A percentile compares a stretch with the other conserved stretches of the same genome.
Evolutionary conservation across 2,113 vertebrate species (phyloP).

Genomic region (Pelecanoides urinatrix): DNA sequence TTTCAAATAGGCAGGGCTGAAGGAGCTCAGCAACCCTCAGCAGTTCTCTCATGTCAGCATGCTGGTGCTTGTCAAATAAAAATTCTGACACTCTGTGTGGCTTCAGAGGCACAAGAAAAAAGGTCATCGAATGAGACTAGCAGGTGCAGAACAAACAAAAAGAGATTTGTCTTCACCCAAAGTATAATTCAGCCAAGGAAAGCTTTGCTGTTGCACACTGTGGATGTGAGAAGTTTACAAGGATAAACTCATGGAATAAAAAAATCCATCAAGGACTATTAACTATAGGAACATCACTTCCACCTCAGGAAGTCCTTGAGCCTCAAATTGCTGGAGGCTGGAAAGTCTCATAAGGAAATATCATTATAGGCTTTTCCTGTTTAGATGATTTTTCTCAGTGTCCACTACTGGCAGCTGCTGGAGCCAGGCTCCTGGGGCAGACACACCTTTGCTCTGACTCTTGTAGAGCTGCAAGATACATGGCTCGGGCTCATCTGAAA

Average conservation of each 20-base stretch:
- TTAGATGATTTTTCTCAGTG: not conserved
- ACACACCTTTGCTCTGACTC: not conserved
- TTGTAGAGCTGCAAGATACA: not conserved
- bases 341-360: not conserved
- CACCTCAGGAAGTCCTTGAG: slow-evolving; percentile 1
- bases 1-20: not conserved
- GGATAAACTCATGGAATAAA: not conserved
- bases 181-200: not conserved
- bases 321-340: not conserved
- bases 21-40: not conserved
- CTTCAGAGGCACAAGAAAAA: not conserved
- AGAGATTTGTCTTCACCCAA: not conserved
- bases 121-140: not conserved
- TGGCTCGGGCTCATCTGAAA: not conserved
- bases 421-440: not conserved
- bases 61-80: not conserved
- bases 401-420: not conserved
- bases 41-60: not conserved
- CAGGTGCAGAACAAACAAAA: not conserved
- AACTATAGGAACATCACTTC: not conserved
- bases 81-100: not conserved
- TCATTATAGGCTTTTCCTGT: not conserved
- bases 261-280: not conserved
- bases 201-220: not conserved
- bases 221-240: not conserved